Conservation (phyloP, 2,888 invertebrate species). For the Andrena bicolor region DNA sequence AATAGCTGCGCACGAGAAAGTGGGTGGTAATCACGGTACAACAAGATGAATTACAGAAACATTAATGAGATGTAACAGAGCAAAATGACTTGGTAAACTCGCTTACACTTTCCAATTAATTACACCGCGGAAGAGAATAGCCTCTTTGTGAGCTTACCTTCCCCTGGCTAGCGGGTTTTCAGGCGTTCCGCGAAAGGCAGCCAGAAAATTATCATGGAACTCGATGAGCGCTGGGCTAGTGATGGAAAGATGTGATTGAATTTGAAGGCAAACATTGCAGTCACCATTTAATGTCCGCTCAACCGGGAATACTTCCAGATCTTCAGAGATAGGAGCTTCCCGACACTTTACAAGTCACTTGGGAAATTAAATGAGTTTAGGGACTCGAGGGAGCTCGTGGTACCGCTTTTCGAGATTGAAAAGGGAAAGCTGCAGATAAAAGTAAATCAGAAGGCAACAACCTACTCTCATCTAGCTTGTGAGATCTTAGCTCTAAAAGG, state of each 20-base stretch:
- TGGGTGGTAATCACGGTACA: slow-evolving; percentile 19
- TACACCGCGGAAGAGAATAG: slow-evolving; percentile 6
- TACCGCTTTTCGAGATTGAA: neutral
- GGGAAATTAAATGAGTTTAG: slow-evolving; percentile 45
- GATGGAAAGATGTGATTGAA: slow-evolving; percentile 3
- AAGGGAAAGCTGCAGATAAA: slow-evolving; percentile 6
- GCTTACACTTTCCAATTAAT: slow-evolving; percentile 46
- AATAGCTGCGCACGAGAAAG: slow-evolving; percentile 10
- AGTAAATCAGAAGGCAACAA: neutral
- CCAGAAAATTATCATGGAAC: neutral
- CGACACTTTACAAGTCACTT: slow-evolving; percentile 33
- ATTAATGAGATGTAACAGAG: slow-evolving; percentile 42
- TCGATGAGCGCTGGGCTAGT: neutral
- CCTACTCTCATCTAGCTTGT: neutral
- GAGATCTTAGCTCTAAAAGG: slow-evolving; percentile 5
- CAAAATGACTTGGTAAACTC: slow-evolving; percentile 27
- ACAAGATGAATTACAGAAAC: slow-evolving; percentile 39
- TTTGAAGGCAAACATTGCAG: neutral
- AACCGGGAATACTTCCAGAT: neutral
- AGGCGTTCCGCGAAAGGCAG: neutral
- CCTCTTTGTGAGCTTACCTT: neutral
- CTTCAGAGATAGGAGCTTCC: slow-evolving; percentile 22
- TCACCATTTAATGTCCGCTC: neutral
- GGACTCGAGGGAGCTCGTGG: slow-evolving; percentile 10
- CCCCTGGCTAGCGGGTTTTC: slow-evolving; percentile 10